Evolutionary conservation across 1,140 invertebrate species (phyloP), one percentile per base, ranked within the genome.

Genomic region (Rhizoglyphus robini): DNA sequence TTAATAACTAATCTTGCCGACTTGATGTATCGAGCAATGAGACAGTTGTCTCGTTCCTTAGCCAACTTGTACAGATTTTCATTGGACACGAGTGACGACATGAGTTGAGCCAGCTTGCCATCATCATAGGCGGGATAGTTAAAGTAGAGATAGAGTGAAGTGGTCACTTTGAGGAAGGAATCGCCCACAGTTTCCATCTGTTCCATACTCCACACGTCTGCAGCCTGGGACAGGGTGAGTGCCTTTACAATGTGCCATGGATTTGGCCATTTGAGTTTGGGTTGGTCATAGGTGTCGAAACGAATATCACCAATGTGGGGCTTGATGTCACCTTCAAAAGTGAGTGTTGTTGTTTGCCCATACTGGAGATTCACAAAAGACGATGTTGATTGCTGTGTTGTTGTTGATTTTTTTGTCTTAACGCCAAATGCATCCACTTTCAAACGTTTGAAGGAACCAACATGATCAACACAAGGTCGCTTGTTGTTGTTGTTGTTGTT

Each of bases 161-260:
- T 77, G 3, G 83, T 82, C 69, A 87, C 86, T 76, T 95, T 96
- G 0, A 95, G 77, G 72, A 90, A 93, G 0, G 87, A 85, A 76
- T 96, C 90, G 0, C 91, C 91, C 20, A 95, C 78, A 0, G 86
- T 87, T 76, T 95, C 90, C 3, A 86, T 74, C 3, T 88, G 77
- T 74, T 95, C 90, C 67, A 90, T 78, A 73, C 90, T 84, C 58
- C 90, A 84, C 4, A 83, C 83, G 73, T 96, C 90, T 66, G 83
- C 79, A 0, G 84, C 82, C 51, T 81, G 75, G 54, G n/a, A 11
- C 4, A 64, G 4, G 3, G 63, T 64, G 25, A 64, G 32, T 31
- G 46, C 63, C 4, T 64, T 49, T 15, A 32, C 13, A 3, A 60
- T 32, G 15, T 60, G 25, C 58, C 58, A 60, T 34, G 58, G 58